Conservation (phyloP, 2,113 vertebrate genomes). For the Hemichromis elongatus region DNA sequence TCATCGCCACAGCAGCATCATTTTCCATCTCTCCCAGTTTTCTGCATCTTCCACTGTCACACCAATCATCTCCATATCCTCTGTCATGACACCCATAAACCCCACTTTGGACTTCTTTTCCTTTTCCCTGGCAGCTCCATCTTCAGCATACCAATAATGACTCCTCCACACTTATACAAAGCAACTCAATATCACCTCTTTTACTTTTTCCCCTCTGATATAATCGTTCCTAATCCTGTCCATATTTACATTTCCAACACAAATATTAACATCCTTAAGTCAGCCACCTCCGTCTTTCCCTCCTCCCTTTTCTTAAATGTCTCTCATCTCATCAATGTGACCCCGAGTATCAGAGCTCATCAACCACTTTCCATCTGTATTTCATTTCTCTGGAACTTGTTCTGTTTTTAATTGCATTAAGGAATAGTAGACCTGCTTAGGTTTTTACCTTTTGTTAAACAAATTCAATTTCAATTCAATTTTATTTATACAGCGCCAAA, state of each 20-base stretch:
- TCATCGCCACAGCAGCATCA: not conserved
- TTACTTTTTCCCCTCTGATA: not conserved
- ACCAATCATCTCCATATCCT: not conserved
- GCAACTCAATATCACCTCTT: not conserved
- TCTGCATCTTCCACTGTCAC: not conserved
- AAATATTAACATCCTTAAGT: not conserved
- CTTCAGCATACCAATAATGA: not conserved
- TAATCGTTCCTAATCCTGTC: not conserved
- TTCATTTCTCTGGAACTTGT: not conserved
- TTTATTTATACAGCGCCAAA: fast-evolving
- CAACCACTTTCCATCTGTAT: not conserved
- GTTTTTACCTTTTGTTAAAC: not conserved
- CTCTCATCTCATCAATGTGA: not conserved
- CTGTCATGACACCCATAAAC: not conserved
- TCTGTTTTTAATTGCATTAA: not conserved
- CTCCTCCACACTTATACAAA: not conserved
- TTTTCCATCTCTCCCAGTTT: not conserved
- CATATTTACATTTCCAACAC: not conserved
- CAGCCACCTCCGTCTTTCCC: not conserved
- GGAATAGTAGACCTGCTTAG: not conserved
- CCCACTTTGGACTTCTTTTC: not conserved
- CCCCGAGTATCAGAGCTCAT: not conserved
- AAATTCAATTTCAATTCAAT: not conserved
- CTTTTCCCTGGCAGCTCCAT: not conserved
- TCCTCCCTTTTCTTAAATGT: not conserved